These are phyloP conservation scores for Drosophila jambulina DNA, from an alignment of 1,140 invertebrate genomes.

Conservation along the genomic window DNA sequence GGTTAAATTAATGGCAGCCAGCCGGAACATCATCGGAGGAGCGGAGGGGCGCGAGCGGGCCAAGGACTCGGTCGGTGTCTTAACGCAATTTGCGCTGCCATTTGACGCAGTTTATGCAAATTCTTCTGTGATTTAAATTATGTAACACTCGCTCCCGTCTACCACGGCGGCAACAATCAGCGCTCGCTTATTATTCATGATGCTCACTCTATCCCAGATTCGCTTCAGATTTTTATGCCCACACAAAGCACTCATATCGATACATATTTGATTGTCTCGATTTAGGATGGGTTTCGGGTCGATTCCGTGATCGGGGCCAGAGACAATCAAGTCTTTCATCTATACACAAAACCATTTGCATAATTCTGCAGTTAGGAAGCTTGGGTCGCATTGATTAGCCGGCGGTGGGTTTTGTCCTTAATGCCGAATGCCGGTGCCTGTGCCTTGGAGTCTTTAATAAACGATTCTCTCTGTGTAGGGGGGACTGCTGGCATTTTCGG, in stretches of 20 bases:
- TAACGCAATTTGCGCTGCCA: conserved; percentile 57
- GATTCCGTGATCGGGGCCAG: conserved; percentile 7
- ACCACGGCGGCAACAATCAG: conserved; percentile 56
- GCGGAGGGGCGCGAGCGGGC: conserved; percentile 1
- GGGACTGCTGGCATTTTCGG: conserved; percentile 24
- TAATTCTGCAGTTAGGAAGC: conserved; percentile 62
- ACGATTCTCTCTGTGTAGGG: conserved; percentile 37
- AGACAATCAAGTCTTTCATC: conserved; percentile 76
- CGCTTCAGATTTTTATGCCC: conserved; percentile 69
- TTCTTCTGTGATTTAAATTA: conserved; percentile 66
- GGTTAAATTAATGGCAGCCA: conserved; percentile 76
- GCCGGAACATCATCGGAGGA: conserved; percentile 19
- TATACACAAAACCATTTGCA: conserved; percentile 75
- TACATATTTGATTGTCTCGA: conserved; percentile 61
- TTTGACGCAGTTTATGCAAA: conserved; percentile 72
- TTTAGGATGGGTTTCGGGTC: conserved; percentile 14
- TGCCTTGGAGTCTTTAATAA: conserved; percentile 60
- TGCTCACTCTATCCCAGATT: conserved; percentile 56
- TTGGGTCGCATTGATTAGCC: conserved; percentile 58
- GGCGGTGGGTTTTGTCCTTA: conserved; percentile 37
- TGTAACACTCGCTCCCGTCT: conserved; percentile 24
- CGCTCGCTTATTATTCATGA: conserved; percentile 79
- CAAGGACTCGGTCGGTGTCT: conserved; percentile 44
- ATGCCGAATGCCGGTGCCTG: conserved; percentile 29
- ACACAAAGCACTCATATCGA: conserved; percentile 41